A percentile compares a stretch with the other conserved stretches of the same genome.
Conservation (phyloP, 2,113 vertebrate genomes). For the Paramisgurnus dabryanus region DNA sequence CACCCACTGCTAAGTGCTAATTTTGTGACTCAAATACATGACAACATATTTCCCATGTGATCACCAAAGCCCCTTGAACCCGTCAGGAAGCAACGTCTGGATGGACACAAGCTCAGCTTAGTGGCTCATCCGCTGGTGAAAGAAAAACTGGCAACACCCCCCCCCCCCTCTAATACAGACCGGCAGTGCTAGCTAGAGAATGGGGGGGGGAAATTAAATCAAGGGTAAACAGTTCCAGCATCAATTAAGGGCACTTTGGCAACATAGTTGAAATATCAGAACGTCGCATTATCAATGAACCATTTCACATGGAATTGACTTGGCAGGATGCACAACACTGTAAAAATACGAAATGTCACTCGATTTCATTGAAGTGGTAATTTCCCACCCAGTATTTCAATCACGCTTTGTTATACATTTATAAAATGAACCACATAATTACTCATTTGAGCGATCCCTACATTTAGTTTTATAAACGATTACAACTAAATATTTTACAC, state of each 20-base stretch:
- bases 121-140: slow-evolving; percentile 49
- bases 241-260: slow-evolving; percentile 9
- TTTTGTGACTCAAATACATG: no score
- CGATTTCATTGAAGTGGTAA: slow-evolving; percentile 30
- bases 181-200: slow-evolving; percentile 5
- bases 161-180: slow-evolving; percentile 33
- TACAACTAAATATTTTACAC: slow-evolving; percentile 36
- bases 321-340: slow-evolving; percentile 34
- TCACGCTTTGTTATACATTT: slow-evolving; percentile 36
- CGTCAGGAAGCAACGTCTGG: background rate
- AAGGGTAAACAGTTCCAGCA: slow-evolving; percentile 6
- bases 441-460: slow-evolving; percentile 20
- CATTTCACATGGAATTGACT: slow-evolving; percentile 9
- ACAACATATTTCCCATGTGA: background rate
- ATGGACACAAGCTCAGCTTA: slow-evolving; percentile 42
- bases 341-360: slow-evolving; percentile 35
- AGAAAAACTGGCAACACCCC: slow-evolving; percentile 45
- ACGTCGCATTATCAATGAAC: slow-evolving; percentile 25
- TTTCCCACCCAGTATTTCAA: slow-evolving; percentile 30
- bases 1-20: no score
- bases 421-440: slow-evolving; percentile 26
- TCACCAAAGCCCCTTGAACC: slow-evolving; percentile 10
- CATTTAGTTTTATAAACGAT: slow-evolving; percentile 35
- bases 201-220: background rate
- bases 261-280: slow-evolving; percentile 30